phyloP scores from a whole-genome alignment of 2,888 invertebrate species.

The Andrena camellia region DNA sequence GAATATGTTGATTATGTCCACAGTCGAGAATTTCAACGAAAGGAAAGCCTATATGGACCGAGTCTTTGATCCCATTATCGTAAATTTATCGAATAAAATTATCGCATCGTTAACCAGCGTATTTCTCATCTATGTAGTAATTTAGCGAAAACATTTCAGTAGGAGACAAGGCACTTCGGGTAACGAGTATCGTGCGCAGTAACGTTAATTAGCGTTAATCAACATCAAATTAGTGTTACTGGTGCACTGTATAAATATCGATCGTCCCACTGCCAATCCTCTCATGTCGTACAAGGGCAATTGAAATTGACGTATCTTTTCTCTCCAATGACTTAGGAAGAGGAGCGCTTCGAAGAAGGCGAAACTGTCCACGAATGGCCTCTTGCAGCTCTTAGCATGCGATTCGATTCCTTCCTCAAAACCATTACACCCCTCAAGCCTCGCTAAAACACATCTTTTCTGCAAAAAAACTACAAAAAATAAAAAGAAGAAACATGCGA shows the following conservation, averaged over 20 bases:
- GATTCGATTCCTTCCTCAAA: not conserved
- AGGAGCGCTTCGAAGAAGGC: not conserved
- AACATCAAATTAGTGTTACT: constrained; percentile 56
- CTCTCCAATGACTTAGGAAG: not conserved
- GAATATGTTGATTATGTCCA: not conserved
- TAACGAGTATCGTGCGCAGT: constrained; percentile 37
- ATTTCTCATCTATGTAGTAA: not conserved
- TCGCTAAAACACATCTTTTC: not conserved
- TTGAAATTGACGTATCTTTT: constrained; percentile 38
- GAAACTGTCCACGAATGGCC: not conserved
- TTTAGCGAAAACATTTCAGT: not conserved
- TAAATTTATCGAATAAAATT: not conserved
- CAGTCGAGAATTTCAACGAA: no score
- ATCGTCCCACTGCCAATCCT: constrained; percentile 54
- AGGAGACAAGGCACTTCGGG: constrained; percentile 9
- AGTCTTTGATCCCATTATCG: no score
- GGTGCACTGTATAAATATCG: constrained; percentile 52
- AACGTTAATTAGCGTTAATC: constrained; percentile 61
- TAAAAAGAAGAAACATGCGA: not conserved
- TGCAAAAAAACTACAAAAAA: not conserved
- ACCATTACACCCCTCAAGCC: not conserved
- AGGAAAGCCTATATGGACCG: no score
- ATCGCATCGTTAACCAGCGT: not conserved
- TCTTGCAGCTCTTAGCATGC: not conserved
- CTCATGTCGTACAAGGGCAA: constrained; percentile 57